A percentile compares a stretch with the other conserved stretches of the same genome.
These are phyloP conservation scores for Botrylloides violaceus DNA, from an alignment of 23 tunicate genomes.

Conservation along the genomic window DNA sequence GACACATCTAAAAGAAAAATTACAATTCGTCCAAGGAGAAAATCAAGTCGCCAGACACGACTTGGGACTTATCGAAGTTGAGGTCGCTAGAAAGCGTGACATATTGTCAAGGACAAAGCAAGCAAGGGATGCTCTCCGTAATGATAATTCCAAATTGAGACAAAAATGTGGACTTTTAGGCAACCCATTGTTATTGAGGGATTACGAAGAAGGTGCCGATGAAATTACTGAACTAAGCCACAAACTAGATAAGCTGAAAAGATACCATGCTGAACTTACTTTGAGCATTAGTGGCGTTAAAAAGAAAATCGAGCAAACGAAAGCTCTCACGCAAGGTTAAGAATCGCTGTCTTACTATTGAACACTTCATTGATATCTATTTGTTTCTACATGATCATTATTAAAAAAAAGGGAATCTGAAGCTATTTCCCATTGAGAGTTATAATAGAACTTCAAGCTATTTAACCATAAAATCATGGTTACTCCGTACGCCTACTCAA, in stretches of 20 bases:
- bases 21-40: conserved; percentile 86
- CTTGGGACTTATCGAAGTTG: conserved; percentile 49
- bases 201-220: conserved; percentile 82
- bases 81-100: conserved; percentile 76
- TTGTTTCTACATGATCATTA: too few relatives aligned
- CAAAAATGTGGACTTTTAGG: conserved; percentile 82
- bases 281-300: conserved; percentile 67
- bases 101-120: conserved; percentile 75
- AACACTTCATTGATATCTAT: too few relatives aligned
- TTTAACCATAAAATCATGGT: too few relatives aligned
- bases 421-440: too few relatives aligned
- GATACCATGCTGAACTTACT: conserved; percentile 80
- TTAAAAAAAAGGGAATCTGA: too few relatives aligned
- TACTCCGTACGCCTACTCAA: too few relatives aligned
- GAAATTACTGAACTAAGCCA: conserved; percentile 55
- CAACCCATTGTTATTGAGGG: conserved; percentile 51
- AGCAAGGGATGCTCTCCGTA: conserved; percentile 78
- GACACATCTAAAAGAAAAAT: conserved; percentile 80
- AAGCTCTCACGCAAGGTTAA: conserved; percentile 23
- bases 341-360: too few relatives aligned
- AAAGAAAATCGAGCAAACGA: conserved; percentile 81
- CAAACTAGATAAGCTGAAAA: conserved; percentile 48
- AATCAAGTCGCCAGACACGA: conserved; percentile 52
- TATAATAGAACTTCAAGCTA: too few relatives aligned
- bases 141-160: conserved; percentile 63